phyloP scores from a whole-genome alignment of 1,140 invertebrate genomes.

The Drosophila pandora region DNA sequence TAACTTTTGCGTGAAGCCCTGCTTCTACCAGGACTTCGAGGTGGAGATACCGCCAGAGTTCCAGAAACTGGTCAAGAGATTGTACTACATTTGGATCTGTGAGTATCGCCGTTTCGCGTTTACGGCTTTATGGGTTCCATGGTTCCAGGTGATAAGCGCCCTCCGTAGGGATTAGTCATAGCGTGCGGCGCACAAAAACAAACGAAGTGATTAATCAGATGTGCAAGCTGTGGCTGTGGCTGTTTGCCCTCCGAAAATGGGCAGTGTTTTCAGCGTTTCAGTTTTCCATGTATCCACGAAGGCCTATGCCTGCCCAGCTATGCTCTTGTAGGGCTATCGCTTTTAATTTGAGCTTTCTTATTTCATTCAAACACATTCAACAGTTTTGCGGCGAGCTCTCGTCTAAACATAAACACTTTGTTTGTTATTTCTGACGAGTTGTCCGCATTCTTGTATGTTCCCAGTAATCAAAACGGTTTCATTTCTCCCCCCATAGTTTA shows the following conservation, averaged over 20 bases:
- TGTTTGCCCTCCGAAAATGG: neutral
- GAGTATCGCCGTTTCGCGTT: constrained; percentile 85
- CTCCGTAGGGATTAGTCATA: constrained; percentile 32
- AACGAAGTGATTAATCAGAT: constrained; percentile 26
- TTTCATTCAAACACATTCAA: too few relatives aligned
- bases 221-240: constrained; percentile 3
- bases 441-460: neutral
- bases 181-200: constrained; percentile 12
- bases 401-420: neutral
- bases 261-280: neutral
- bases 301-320: too few relatives aligned
- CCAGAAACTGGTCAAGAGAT: constrained; percentile 95
- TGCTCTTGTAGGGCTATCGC: neutral
- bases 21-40: constrained; percentile 99
- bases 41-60: constrained; percentile 99
- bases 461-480: neutral
- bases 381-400: neutral
- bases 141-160: constrained; percentile 38
- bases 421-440: neutral
- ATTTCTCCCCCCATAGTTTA: constrained; percentile 88
- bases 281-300: too few relatives aligned
- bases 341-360: neutral
- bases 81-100: constrained; percentile 99
- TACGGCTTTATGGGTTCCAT: constrained; percentile 4
- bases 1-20: constrained; percentile 96